Percentiles rank a stretch among this genome's conserved stretches.
These are phyloP conservation scores for Oscheius myriophilus DNA, from an alignment of 2,888 invertebrate species.

Conservation along the genomic window DNA sequence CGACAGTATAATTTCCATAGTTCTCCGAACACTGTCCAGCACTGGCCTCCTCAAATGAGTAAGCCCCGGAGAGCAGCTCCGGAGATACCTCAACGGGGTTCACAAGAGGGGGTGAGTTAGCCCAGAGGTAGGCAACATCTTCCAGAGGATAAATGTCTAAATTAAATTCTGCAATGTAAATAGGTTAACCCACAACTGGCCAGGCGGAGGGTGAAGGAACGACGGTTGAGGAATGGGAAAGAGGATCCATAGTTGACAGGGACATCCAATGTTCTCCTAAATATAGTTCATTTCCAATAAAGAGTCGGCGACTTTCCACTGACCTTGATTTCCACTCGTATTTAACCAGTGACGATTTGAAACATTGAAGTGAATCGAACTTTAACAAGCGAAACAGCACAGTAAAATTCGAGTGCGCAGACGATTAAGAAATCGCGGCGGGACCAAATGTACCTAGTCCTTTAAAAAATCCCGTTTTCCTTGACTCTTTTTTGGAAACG, in stretches of 20 bases:
- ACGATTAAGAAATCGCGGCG: no score
- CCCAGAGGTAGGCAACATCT: conserved; percentile 69
- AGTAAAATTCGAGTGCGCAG: no score
- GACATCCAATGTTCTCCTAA: conserved; percentile 48
- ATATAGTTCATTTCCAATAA: no score
- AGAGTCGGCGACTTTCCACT: no score
- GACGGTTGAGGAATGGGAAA: conserved; percentile 54
- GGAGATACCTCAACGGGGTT: conserved; percentile 65
- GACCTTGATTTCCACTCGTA: no score
- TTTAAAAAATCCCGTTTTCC: no score
- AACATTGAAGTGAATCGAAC: no score
- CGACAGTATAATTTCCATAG: conserved; percentile 68
- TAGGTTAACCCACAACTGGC: conserved; percentile 55
- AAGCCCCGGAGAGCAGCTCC: conserved; percentile 54
- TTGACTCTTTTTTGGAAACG: no score
- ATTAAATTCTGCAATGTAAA: no score
- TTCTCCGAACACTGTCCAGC: conserved; percentile 69
- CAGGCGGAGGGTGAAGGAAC: conserved; percentile 49
- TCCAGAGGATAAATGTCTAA: conserved; percentile 61
- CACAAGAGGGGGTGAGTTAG: conserved; percentile 66
- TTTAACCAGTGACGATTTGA: no score
- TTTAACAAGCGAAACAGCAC: no score
- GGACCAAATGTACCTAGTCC: no score
- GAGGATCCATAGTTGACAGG: conserved; percentile 44
- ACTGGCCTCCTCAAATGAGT: conserved; percentile 52